phyloP scores from a whole-genome alignment of 2,113 vertebrate species.

The Hippocampus barbouri region DNA sequence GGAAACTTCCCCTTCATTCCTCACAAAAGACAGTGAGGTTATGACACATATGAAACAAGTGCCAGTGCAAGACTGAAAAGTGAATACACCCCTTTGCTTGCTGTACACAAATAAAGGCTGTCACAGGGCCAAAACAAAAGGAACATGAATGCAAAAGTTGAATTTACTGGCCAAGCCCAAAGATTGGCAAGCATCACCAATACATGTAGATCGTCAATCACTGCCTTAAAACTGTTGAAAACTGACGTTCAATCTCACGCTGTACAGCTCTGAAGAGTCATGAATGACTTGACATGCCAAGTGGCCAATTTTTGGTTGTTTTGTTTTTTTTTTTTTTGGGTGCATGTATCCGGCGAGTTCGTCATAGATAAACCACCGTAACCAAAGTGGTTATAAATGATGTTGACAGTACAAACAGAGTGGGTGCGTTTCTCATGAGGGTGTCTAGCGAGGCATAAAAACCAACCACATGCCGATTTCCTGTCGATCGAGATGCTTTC shows the following conservation, averaged over 20 bases:
- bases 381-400: neutral
- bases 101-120: conserved; percentile 20
- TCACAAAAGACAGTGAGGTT: conserved; percentile 50
- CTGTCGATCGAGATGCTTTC: conserved; percentile 1
- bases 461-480: too few relatives aligned
- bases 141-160: conserved; percentile 1
- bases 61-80: conserved; percentile 46
- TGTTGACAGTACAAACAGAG: conserved; percentile 2
- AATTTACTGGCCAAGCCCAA: neutral
- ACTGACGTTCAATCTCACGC: neutral
- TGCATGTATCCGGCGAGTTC: neutral
- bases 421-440: conserved; percentile 1
- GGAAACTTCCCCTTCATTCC: conserved; percentile 51
- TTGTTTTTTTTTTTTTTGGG: neutral
- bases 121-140: conserved; percentile 20
- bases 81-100: conserved; percentile 28
- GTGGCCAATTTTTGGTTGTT: neutral
- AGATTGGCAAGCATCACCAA: neutral
- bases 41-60: conserved; percentile 50
- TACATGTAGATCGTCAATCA: neutral
- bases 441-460: too few relatives aligned
- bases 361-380: neutral
- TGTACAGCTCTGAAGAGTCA: neutral
- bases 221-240: neutral
- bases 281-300: neutral